Percentiles rank a stretch among this genome's conserved stretches.
phyloP scores from a whole-genome alignment of 2,888 invertebrate genomes.

The Drosophila ochracea region DNA sequence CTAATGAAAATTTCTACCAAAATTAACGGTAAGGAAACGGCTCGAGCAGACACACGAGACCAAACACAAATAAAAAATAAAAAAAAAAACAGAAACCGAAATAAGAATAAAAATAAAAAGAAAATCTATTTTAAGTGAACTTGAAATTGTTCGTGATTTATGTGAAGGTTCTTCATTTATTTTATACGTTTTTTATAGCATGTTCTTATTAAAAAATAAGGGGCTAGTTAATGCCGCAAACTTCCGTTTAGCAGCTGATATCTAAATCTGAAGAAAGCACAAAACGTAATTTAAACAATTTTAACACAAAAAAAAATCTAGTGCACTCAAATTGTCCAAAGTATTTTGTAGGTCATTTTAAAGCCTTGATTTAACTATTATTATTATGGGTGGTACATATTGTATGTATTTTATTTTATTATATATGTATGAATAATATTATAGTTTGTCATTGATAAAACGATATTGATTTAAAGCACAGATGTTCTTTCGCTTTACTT shows the following conservation, averaged over 20 bases:
- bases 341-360: not conserved
- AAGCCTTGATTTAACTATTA: not conserved
- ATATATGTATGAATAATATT: not conserved
- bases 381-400: not conserved
- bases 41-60: slow-evolving; percentile 9
- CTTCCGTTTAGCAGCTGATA: slow-evolving; percentile 34
- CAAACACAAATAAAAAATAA: not conserved
- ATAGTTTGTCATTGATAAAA: not conserved
- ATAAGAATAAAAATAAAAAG: slow-evolving; percentile 8
- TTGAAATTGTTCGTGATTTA: slow-evolving; percentile 47
- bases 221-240: slow-evolving; percentile 28
- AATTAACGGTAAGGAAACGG: slow-evolving; percentile 67
- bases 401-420: not conserved
- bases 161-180: slow-evolving; percentile 31
- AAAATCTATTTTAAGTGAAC: slow-evolving; percentile 50
- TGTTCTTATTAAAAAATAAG: not conserved
- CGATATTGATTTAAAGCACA: not conserved
- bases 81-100: not conserved
- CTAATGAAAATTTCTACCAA: slow-evolving; percentile 69
- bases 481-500: slow-evolving; percentile 2
- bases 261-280: not conserved
- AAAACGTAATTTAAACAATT: not conserved
- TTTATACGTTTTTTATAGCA: slow-evolving; percentile 26
- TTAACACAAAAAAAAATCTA: not conserved
- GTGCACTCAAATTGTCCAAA: not conserved